These are phyloP conservation scores for Siniperca scherzeri DNA, from an alignment of 2,797 vertebrate genomes.

Conservation along the genomic window DNA sequence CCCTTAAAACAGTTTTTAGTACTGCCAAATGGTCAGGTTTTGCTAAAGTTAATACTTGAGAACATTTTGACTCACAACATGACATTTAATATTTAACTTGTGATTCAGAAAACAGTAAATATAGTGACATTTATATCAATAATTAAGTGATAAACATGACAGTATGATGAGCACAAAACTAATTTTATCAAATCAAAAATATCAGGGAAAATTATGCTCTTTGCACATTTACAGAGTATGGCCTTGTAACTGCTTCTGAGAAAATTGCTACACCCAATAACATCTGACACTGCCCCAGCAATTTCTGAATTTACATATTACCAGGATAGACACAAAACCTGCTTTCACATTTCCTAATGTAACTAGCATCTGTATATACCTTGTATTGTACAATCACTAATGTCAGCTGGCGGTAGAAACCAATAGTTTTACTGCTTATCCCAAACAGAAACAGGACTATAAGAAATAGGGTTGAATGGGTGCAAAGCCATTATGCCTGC, in stretches of 20 bases:
- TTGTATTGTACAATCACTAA: constrained; percentile 45
- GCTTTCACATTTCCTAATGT: neutral
- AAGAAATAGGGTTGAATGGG: constrained; percentile 64
- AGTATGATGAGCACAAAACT: neutral
- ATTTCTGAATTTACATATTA: constrained; percentile 21
- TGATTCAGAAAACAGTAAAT: too few species aligned
- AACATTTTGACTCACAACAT: too few species aligned
- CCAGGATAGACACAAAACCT: neutral
- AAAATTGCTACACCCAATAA: neutral
- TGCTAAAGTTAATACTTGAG: neutral
- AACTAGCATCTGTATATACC: neutral
- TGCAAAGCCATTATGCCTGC: constrained; percentile 71
- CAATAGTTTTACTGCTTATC: constrained; percentile 57
- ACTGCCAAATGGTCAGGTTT: constrained; percentile 11
- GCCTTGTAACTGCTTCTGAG: neutral
- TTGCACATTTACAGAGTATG: neutral
- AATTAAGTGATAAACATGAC: neutral
- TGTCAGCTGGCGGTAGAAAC: constrained; percentile 36
- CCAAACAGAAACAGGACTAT: constrained; percentile 58
- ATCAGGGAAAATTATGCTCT: neutral
- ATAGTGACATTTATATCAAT: neutral
- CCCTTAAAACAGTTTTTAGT: constrained; percentile 33
- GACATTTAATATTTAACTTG: too few species aligned
- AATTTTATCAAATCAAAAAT: too few species aligned
- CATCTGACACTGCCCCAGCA: neutral